These are phyloP conservation scores for Hyppa rectilinea DNA, from an alignment of 2,888 invertebrate genomes.

Conservation along the genomic window DNA sequence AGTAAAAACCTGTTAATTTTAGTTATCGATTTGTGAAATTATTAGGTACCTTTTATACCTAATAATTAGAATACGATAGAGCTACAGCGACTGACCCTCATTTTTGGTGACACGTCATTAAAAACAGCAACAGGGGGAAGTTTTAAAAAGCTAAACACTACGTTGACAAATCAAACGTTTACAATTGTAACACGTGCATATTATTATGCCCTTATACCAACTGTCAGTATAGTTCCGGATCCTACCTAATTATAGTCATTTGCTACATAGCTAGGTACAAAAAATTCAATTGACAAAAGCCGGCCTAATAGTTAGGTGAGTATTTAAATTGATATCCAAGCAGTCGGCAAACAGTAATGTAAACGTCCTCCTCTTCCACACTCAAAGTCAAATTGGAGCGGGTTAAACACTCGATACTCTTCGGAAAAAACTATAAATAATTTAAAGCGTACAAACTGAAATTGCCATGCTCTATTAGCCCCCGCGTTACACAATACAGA, in stretches of 20 bases:
- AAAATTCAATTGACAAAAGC: background rate
- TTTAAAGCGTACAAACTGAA: conserved; percentile 54
- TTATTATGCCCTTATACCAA: background rate
- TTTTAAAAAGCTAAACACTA: background rate
- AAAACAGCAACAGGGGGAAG: background rate
- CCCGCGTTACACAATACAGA: conserved; percentile 64
- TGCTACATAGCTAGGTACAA: background rate
- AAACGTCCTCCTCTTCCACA: background rate
- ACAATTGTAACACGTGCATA: background rate
- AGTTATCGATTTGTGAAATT: background rate
- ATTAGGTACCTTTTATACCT: too few species aligned
- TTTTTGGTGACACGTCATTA: background rate
- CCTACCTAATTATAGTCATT: background rate
- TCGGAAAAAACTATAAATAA: conserved; percentile 38
- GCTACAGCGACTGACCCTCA: background rate
- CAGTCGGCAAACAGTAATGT: background rate
- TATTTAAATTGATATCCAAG: background rate
- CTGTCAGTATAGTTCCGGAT: background rate
- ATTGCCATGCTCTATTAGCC: conserved; percentile 66
- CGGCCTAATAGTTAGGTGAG: background rate
- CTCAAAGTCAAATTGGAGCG: background rate
- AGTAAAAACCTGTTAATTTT: background rate
- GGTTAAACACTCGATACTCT: conserved; percentile 17
- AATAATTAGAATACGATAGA: conserved; percentile 17
- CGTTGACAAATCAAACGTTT: background rate